Percentiles rank a stretch among this genome's conserved stretches.
Evolutionary conservation across 2,113 vertebrate species (phyloP).

Genomic region (Pedetes capensis): DNA sequence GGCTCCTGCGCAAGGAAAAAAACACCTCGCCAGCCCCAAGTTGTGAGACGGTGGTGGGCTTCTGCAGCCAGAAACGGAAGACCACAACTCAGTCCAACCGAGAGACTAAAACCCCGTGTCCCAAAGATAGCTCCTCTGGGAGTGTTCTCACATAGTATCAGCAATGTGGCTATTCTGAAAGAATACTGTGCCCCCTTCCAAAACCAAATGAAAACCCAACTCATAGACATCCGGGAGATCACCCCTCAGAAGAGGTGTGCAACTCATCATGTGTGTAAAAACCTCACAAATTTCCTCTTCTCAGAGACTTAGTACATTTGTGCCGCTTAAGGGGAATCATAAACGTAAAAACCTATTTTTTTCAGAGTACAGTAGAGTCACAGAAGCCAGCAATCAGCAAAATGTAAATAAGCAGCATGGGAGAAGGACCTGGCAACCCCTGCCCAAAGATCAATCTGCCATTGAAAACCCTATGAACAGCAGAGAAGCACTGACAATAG

Average conservation of each 20-base stretch:
- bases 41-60: no score
- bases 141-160: background rate
- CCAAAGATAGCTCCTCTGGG: background rate
- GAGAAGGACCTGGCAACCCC: no score
- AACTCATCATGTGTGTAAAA: background rate
- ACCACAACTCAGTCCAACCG: background rate
- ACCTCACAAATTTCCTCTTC: background rate
- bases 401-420: background rate
- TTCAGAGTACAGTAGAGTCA: background rate
- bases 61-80: background rate
- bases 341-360: background rate
- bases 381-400: background rate
- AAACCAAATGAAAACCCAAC: background rate
- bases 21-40: no score
- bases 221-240: background rate
- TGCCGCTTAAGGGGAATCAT: background rate
- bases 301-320: background rate
- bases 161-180: background rate
- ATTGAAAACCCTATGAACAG: no score
- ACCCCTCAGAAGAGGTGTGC: background rate
- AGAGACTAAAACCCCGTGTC: accelerated
- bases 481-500: no score
- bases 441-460: no score
- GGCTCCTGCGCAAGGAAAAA: accelerated
- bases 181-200: background rate